Evolutionary conservation across 2,888 invertebrate genomes (phyloP), one percentile per base, ranked within the genome.

Genomic region (Sericinus montela): DNA sequence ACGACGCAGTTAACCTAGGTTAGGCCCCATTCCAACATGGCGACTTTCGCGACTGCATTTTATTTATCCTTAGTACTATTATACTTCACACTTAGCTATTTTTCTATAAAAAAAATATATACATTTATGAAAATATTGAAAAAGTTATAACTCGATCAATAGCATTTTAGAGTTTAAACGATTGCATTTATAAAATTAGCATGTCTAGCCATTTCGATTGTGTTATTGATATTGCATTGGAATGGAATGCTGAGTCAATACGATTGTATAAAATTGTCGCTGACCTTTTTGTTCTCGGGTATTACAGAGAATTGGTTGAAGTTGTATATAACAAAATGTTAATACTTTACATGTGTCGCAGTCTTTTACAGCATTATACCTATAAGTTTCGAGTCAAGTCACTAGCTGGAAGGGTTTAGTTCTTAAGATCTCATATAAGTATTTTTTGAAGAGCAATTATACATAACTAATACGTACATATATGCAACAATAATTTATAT

Each of bases 1-100:
- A 84, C 85, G 83, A 84, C 72, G 80, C 75, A 78, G 81, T 80
- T 81, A 75, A 77, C 80, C 75, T 81, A 74, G 72, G 67, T 68
- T 71, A 72, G 65, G 64, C 70, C 69, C 63, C 63, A 68, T 63
- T 68, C 67, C 63, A 69, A 72, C 66, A 61, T 65, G 65, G 67
- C 56, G 56, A 60, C 73, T 74, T 72, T 74, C 71, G 65, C 66
- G 63, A 58, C 60, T 49, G 44, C 45, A 39, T 45, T 50, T 50
- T 50, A 50, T 57, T 61, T 55, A 49, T 54, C 43, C 47, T 50
- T 53, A 52, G 46, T 53, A 51, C 46, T 50, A n/a, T n/a, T n/a
- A n/a, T n/a, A n/a, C n/a, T n/a, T n/a, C n/a, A n/a, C n/a, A n/a
- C n/a, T n/a, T n/a, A n/a, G n/a, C n/a, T n/a, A n/a, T n/a, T n/a